Base-by-base conservation (phyloP, 2,888 invertebrate species). In the Galerucella pusilla region DNA sequence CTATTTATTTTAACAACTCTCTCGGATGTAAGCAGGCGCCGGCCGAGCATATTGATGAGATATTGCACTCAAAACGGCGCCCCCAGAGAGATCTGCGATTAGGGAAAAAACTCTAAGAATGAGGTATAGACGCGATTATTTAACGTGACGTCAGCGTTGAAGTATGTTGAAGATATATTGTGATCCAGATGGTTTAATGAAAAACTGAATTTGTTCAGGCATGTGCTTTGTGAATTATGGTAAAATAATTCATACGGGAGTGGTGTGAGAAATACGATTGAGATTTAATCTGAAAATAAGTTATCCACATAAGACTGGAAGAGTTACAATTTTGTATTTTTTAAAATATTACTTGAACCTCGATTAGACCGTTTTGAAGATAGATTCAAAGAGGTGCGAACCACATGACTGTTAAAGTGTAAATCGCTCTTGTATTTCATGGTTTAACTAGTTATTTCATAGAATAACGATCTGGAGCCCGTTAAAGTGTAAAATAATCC, bases 31-130 rank as follows among this genome's bases (percentile, higher is more conserved):
- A 65, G 63, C 45, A 54, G 68, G 68, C 68, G 68, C 68, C 68
- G 42, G 68, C 20, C 35, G 42, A 57, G 68, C 57, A 68, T 59
- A 68, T 68, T 68, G 68, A 20, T 45, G 14, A 45, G 57, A 68
- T 68, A 57, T 68, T 68, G 68, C 59, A 68, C 68, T 68, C 57
- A 68, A 68, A 57, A 68, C 59, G 68, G 68, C 68, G 68, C 57
- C 68, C 35, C 57, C 57, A 9, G 68, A 68, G 57, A 68, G 54
- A 57, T 45, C 20, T 65, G 42, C 57, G 54, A 68, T 68, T 42
- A 57, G 9, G 57, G 59, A 35, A 68, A 68, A 68, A 65, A 68
- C 28, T 9, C 9, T 12, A 68, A 57, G 16, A 68, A 57, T 68
- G 20, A 68, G 68, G 57, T 68, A 59, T 42, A 42, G 35, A 52